These are phyloP conservation scores for Lasioglossum leucozonium DNA, from an alignment of 2,888 invertebrate species.

Conservation along the genomic window DNA sequence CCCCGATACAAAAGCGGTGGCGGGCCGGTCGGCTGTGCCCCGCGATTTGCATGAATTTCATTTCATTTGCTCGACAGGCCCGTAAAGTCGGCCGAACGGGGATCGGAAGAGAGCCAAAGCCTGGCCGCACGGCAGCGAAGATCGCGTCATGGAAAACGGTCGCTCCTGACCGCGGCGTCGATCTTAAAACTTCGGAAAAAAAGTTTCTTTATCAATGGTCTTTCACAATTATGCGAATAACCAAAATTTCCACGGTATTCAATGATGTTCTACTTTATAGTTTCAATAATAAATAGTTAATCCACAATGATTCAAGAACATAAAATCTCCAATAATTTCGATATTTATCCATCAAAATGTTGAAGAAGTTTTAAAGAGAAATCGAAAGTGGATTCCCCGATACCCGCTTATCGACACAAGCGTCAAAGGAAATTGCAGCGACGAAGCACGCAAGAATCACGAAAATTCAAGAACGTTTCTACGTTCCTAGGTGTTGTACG, in stretches of 20 bases:
- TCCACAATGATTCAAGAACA: no score
- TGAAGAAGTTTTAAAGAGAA: no score
- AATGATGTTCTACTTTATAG: no score
- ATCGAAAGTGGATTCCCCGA: no score
- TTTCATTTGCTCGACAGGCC: slow-evolving; percentile 78
- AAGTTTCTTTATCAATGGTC: neutral
- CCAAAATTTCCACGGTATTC: no score
- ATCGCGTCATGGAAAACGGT: slow-evolving; percentile 46
- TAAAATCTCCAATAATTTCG: no score
- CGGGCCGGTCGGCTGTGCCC: slow-evolving; percentile 52
- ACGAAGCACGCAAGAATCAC: neutral
- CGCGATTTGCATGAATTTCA: slow-evolving; percentile 82
- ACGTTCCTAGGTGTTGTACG: neutral
- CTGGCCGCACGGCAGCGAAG: slow-evolving; percentile 44
- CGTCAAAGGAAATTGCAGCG: no score
- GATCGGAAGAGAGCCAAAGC: slow-evolving; percentile 18
- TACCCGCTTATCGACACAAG: no score
- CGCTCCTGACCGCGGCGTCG: neutral
- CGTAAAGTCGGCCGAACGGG: slow-evolving; percentile 67
- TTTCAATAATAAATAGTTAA: no score
- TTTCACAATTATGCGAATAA: no score
- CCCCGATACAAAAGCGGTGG: slow-evolving; percentile 79
- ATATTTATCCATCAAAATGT: no score
- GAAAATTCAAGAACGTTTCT: neutral
- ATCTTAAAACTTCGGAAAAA: slow-evolving; percentile 18